Conservation (phyloP, 2,113 vertebrate genomes). For the Oophaga pumilio region DNA sequence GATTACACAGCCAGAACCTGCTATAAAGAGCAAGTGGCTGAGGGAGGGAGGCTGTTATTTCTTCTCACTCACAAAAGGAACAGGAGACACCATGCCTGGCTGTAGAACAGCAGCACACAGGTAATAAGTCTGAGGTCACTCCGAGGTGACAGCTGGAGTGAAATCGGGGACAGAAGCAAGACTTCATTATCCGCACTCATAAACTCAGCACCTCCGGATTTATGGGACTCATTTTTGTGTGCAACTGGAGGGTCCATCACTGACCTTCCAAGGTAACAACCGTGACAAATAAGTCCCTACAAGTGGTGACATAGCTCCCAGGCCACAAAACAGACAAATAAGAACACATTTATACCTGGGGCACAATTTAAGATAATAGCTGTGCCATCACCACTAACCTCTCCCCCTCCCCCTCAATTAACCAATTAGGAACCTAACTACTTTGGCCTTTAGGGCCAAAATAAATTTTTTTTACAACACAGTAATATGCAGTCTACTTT, state of each 20-base stretch:
- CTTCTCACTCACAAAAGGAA: background rate
- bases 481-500: no score
- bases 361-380: background rate
- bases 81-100: background rate
- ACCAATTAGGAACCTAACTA: no score
- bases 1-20: no score
- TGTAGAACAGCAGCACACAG: background rate
- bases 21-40: no score
- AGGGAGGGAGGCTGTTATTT: no score
- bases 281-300: background rate
- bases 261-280: background rate
- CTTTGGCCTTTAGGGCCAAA: no score
- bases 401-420: no score
- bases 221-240: slow-evolving; percentile 10
- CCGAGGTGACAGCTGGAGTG: background rate
- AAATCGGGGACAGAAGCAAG: background rate
- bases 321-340: background rate
- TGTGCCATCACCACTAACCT: background rate
- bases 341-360: background rate
- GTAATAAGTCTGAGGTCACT: background rate
- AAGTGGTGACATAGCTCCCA: background rate
- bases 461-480: no score
- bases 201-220: background rate
- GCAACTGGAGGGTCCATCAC: background rate
- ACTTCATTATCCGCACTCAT: slow-evolving; percentile 2